Base-by-base conservation (phyloP, 2,113 vertebrate genomes). In the Orientallactaga bullata region DNA sequence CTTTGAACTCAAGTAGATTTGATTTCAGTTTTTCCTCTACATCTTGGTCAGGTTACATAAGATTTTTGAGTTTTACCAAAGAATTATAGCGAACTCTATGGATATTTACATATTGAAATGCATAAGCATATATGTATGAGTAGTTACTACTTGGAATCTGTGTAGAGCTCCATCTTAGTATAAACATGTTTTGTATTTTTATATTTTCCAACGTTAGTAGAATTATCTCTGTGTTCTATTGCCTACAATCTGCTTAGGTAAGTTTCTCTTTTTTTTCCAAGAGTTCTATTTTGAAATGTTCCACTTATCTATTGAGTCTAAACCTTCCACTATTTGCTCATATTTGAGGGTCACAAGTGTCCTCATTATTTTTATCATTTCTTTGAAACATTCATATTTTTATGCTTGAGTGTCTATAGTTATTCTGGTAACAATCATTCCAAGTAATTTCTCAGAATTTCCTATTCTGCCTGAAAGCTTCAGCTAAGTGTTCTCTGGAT, bases 371-470 rank as follows among this genome's bases (percentile, higher is more conserved):
- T 65, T 88, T 71, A 18, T 35, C 37, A 66, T 65, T 92, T 51
- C 42, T 85, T 91, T 55, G 60, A 79, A 17, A 24, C 42, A 69
- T 74, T 94, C 77, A 30, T n/a, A 71, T 77, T 69, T 91, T 90
- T 82, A 84, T 90, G 12, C 42, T 32, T 58, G 47, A 10, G 3
- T 79, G 4, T 61, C 42, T 93, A 28, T 76, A 58, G 20, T 85
- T 37, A 87, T 47, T 94, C 51, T 95, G 39, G n/a, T 81, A 76
- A 17, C n/a, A 47, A 28, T 90, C 30, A 68, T 96, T 72, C 65
- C 60, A 77, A 87, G 51, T 39, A 69, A 93, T 82, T 93, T 88
- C 88, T 90, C 51, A 93, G 74, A 72, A 79, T 80, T 76, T 91
- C 65, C 55, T 80, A 0, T 87, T 95, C 88, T 72, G 20, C 72